Evolutionary conservation across 2,797 vertebrate species (phyloP).

Genomic region (Rhinoraja longicauda): DNA sequence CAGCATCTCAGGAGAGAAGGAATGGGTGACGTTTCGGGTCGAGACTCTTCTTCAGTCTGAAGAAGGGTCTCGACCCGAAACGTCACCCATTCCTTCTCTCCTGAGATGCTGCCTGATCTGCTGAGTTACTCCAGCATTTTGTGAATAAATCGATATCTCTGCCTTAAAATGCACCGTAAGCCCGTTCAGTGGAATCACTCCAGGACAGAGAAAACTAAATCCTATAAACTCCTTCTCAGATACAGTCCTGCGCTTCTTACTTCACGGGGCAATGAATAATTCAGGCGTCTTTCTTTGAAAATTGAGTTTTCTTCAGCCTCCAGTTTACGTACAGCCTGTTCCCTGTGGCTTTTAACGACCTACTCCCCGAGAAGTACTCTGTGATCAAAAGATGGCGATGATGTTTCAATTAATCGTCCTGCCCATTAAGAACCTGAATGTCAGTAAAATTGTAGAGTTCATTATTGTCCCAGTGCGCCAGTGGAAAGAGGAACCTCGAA

Average conservation of each 20-base stretch:
- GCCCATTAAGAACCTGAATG: background rate
- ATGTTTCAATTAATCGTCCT: constrained; percentile 32
- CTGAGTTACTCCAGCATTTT: no score
- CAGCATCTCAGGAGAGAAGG: no score
- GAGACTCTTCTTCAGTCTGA: no score
- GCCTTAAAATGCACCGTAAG: no score
- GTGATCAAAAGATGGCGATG: constrained; percentile 9
- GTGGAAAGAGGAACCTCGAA: background rate
- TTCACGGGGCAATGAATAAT: constrained; percentile 18
- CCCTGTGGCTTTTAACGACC: constrained; percentile 13
- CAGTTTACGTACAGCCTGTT: background rate
- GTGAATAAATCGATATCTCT: no score
- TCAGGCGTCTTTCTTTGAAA: background rate
- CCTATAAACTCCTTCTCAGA: background rate
- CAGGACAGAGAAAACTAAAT: background rate
- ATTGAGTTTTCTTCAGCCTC: background rate
- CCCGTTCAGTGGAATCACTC: background rate
- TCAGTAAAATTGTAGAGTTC: background rate
- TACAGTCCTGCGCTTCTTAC: background rate
- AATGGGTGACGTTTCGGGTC: no score
- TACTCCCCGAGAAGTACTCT: background rate
- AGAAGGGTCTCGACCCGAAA: no score
- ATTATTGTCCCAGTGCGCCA: constrained; percentile 10
- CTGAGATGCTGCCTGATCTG: no score
- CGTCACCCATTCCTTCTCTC: no score